Conservation (phyloP, 2,797 vertebrate species). For the Rhadinocentrus ornatus region DNA sequence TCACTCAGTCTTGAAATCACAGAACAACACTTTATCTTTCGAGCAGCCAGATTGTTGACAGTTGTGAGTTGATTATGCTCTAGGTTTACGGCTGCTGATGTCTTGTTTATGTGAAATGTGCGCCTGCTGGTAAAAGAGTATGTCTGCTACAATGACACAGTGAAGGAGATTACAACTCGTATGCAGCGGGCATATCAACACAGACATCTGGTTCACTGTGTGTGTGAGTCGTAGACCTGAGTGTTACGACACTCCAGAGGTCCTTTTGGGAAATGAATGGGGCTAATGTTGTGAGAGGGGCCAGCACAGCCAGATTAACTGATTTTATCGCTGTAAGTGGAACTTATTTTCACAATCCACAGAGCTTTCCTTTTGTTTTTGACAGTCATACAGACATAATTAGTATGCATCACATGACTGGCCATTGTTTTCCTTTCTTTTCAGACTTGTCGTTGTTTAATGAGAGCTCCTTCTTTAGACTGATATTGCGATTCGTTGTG, state of each 20-base stretch:
- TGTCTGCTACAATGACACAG: slow-evolving; percentile 40
- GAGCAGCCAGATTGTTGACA: slow-evolving; percentile 30
- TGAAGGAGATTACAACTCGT: slow-evolving; percentile 52
- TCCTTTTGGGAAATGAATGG: slow-evolving; percentile 69
- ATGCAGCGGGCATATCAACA: slow-evolving; percentile 47
- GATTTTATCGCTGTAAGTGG: slow-evolving; percentile 73
- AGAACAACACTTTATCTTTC: slow-evolving; percentile 7
- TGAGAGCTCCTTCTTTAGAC: slow-evolving; percentile 16
- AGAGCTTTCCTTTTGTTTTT: slow-evolving; percentile 46
- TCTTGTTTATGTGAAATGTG: slow-evolving; percentile 52
- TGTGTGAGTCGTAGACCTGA: slow-evolving; percentile 34
- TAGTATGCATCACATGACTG: slow-evolving; percentile 48
- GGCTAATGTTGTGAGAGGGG: slow-evolving; percentile 49
- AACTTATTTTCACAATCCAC: slow-evolving; percentile 65
- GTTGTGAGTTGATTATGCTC: slow-evolving; percentile 36
- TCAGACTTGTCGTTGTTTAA: slow-evolving; percentile 22
- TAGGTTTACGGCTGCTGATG: slow-evolving; percentile 38
- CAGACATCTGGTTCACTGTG: slow-evolving; percentile 67
- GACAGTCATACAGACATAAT: slow-evolving; percentile 43
- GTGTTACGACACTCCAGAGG: slow-evolving; percentile 58
- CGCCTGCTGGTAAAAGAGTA: slow-evolving; percentile 40
- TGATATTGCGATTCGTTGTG: slow-evolving; percentile 25
- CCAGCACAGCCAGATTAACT: slow-evolving; percentile 66
- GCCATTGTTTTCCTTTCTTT: slow-evolving; percentile 6
- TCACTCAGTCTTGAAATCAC: slow-evolving; percentile 1